Evolutionary conservation across 2,113 vertebrate species (phyloP).

Genomic region (Brachyistius frenatus): DNA sequence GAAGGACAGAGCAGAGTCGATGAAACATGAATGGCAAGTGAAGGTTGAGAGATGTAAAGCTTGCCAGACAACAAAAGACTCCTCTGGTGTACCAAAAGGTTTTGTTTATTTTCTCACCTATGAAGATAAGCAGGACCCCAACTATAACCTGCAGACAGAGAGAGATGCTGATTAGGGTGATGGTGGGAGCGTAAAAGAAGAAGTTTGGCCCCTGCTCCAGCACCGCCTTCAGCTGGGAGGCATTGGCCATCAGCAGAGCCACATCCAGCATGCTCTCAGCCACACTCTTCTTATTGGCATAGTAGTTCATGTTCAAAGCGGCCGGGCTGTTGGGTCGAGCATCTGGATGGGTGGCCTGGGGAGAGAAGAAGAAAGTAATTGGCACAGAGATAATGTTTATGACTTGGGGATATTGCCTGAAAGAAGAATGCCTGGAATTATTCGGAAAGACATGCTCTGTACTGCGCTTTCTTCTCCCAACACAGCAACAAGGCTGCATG

Average conservation of each 20-base stretch:
- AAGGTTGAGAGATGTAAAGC: conserved; percentile 18
- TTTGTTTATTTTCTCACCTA: conserved; percentile 83
- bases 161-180: conserved; percentile 90
- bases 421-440: conserved; percentile 34
- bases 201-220: conserved; percentile 88
- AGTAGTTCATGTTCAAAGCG: conserved; percentile 91
- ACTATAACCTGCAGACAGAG: conserved; percentile 89
- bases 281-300: conserved; percentile 92
- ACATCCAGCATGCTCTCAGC: conserved; percentile 94
- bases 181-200: conserved; percentile 84
- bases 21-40: conserved; percentile 9
- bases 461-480: conserved; percentile 26
- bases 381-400: conserved; percentile 44
- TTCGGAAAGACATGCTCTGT: conserved; percentile 28
- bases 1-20: conserved; percentile 7
- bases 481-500: conserved; percentile 26
- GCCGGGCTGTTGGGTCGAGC: conserved; percentile 60
- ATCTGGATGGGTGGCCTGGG: conserved; percentile 44
- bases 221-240: conserved; percentile 92
- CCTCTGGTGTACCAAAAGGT: conserved; percentile 1
- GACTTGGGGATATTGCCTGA: conserved; percentile 24
- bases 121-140: conserved; percentile 92
- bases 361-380: conserved; percentile 37
- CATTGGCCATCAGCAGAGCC: conserved; percentile 93
- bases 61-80: conserved; percentile 2